Base-by-base conservation (phyloP, 2,113 vertebrate species). In the Hydrochoerus hydrochaeris region DNA sequence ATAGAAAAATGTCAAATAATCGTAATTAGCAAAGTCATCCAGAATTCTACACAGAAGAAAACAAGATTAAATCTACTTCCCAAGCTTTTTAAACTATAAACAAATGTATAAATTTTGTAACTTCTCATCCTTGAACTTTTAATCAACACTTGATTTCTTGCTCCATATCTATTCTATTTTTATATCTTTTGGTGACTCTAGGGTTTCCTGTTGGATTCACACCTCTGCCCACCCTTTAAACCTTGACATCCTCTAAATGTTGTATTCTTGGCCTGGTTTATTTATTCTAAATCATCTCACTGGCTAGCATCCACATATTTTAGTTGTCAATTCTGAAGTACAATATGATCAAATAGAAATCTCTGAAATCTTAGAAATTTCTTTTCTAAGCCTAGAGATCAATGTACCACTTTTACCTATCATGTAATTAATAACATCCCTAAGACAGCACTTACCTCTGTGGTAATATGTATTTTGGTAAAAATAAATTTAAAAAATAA, bases 1-100 rank as follows among this genome's bases (percentile, higher is more conserved):
- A 60, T 71, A 63, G 44, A 88, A 7, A 87, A 95, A 94, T 58
- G 11, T 62, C 44, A 86, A 91, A 82, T 54, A 80, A 63, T 85
- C 44, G 32, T 63, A 92, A 86, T 7, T n/a, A 44, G 24, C 6
- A 91, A 85, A 85, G 11, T 57, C 38, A 94, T 83, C 38, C 30
- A 44, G 49, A 94, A 88, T 73, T 85, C 71, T 78, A 62, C 13
- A 60, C 6, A 41, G 28, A 92, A 63, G 16, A 24, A 85, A 71
- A 82, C 7, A 92, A 89, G 63, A 60, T 5, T 77, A 13, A 82
- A 41, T 58, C 44, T 63, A 57, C n/a, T 82, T n/a, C 32, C 7
- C 20, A 94, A 75, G 2, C 10, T 7, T 35, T 88, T 91, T 24
- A 69, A 44, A 77, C 38, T 28, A 0, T 84, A 84, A 94, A 44